These are phyloP conservation scores for Tupaia chinensis DNA, from an alignment of 2,113 vertebrate species.

Conservation along the genomic window DNA sequence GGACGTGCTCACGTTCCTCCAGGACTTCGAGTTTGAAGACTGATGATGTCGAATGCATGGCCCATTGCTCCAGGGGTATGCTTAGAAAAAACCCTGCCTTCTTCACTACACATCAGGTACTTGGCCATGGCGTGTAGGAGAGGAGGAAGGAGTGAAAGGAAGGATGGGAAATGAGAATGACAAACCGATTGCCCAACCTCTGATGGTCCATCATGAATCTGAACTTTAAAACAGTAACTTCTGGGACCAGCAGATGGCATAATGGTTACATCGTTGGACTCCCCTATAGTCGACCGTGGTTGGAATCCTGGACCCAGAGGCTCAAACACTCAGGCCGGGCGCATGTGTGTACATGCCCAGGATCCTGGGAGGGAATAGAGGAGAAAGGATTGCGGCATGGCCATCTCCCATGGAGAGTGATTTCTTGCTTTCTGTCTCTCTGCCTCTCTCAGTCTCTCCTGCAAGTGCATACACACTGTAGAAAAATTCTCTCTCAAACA, in stretches of 20 bases:
- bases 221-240: not conserved
- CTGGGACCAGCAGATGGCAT: not conserved
- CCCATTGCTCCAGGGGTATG: not conserved
- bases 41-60: rapidly evolving
- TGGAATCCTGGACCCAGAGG: too few relatives aligned
- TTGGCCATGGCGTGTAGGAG: not conserved
- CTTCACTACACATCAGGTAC: not conserved
- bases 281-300: too few relatives aligned
- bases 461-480: too few relatives aligned
- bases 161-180: not conserved
- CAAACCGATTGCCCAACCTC: not conserved
- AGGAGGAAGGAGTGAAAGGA: not conserved
- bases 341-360: too few relatives aligned
- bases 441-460: too few relatives aligned
- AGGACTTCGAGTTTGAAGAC: not conserved
- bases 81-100: not conserved
- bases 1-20: not conserved
- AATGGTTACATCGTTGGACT: too few relatives aligned
- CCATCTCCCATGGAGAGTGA: too few relatives aligned
- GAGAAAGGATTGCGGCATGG: too few relatives aligned
- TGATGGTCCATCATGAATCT: not conserved
- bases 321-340: too few relatives aligned
- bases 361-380: too few relatives aligned
- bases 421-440: too few relatives aligned
- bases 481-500: too few relatives aligned